These are phyloP conservation scores for Troides oblongomaculatus DNA, from an alignment of 2,888 invertebrate species.

Conservation along the genomic window DNA sequence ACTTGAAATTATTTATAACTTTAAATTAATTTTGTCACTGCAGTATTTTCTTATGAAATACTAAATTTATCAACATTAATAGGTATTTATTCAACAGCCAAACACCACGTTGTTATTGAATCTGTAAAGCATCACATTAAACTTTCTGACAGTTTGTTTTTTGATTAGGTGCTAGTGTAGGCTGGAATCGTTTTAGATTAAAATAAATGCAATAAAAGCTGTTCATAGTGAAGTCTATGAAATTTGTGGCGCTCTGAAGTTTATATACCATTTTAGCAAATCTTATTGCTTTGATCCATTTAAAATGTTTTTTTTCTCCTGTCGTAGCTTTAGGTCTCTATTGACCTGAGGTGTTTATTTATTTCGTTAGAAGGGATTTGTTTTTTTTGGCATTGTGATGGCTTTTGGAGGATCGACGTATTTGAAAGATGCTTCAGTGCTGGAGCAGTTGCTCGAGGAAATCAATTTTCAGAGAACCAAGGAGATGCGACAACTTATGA, in stretches of 20 bases:
- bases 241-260: neutral
- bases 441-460: conserved; percentile 93
- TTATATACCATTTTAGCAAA: neutral
- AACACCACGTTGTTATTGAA: neutral
- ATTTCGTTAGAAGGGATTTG: conserved; percentile 30
- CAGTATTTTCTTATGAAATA: too few relatives aligned
- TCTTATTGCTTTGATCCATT: conserved; percentile 8
- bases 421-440: conserved; percentile 81
- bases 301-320: conserved; percentile 17
- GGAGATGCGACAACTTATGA: conserved; percentile 92
- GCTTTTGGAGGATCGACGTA: conserved; percentile 66
- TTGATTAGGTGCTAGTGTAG: conserved; percentile 7
- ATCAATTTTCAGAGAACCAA: conserved; percentile 95
- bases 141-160: conserved; percentile 29
- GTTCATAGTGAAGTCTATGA: neutral
- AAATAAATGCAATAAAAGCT: neutral
- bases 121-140: neutral
- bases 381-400: conserved; percentile 42
- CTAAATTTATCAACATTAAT: too few relatives aligned
- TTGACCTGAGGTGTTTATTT: conserved; percentile 40
- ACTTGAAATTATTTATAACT: too few relatives aligned
- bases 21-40: too few relatives aligned
- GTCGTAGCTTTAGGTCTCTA: conserved; percentile 27
- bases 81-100: too few relatives aligned
- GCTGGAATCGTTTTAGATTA: neutral